phyloP scores from a whole-genome alignment of 2,888 invertebrate species.

The Harmothoe impar region DNA sequence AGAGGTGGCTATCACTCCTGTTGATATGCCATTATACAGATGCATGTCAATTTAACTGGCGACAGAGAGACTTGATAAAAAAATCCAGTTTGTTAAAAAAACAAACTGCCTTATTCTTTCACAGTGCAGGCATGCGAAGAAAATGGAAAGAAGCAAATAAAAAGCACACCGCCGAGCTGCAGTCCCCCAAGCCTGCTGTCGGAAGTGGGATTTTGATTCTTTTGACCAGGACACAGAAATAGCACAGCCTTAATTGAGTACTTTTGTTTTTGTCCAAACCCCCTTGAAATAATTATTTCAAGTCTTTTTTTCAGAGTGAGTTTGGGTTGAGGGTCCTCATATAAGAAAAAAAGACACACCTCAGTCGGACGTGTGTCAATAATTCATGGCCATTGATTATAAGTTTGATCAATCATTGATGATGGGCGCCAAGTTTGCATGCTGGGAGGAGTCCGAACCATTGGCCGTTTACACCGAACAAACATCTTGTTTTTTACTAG shows the following conservation, averaged over 20 bases:
- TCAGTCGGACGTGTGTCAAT: constrained; percentile 23
- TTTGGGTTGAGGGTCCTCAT: background rate
- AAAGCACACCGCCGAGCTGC: background rate
- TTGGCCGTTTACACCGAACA: background rate
- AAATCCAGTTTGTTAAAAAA: background rate
- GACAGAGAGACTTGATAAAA: background rate
- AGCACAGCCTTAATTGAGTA: constrained; percentile 23
- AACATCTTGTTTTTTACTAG: background rate
- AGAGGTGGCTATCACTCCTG: background rate
- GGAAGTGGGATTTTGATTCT: constrained; percentile 3
- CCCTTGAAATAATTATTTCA: background rate
- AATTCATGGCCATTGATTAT: constrained; percentile 34
- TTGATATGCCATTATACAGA: background rate
- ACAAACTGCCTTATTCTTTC: background rate
- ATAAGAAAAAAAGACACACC: background rate
- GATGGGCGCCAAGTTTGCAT: background rate
- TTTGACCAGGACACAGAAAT: background rate
- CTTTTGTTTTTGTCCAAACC: background rate
- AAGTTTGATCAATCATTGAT: constrained; percentile 37
- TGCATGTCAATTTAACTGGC: background rate
- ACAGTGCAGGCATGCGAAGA: background rate
- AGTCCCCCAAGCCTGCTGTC: background rate
- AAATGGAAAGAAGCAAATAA: background rate
- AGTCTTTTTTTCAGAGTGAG: background rate
- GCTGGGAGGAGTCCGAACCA: background rate